Base-by-base conservation (phyloP, 2,888 invertebrate species). In the Steinernema carpocapsae region DNA sequence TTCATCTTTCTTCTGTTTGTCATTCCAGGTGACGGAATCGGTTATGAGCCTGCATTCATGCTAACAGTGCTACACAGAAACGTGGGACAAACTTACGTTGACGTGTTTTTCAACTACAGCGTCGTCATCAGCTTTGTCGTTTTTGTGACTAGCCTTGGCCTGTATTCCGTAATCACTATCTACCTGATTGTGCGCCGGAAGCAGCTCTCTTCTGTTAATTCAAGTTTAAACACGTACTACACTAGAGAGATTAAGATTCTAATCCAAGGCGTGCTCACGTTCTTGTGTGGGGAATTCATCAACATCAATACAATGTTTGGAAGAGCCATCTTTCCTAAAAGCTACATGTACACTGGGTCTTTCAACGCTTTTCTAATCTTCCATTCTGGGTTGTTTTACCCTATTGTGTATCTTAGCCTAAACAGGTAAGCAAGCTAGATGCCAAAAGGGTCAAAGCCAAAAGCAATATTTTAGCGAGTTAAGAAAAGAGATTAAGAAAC, bases 311-410 rank as follows among this genome's bases (percentile, higher is more conserved):
- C 22, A 1, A 56, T 24, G 56, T 7, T 19, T 14, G 56, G 56
- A 17, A 12, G 22, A 12, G 3, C 2, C 14, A 26, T 56, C 26
- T 56, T 56, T 14, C 56, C 56, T 2, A 17, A 4, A 12, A 24
- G 19, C 22, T 56, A 56, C 14, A 1, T 56, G 2, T 56, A 56
- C 26, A 56, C 56, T 2, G 56, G 24, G 14, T 56, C 56, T 4
- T 24, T 56, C 4, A 56, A 56, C 56, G 14, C 24, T 12, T 56
- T 56, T 14, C 22, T 56, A 3, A 56, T 56, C 3, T 56, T 56
- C 56, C 26, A 56, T 56, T 56, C 24, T 14, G 56, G 56, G 22
- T 22, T 56, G 19, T 56, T 56, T 22, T 24, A 56, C 22, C 56
- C 56, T 3, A 19, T 56, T 14, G 22, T 56, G 24, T 56, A 56